Percentiles rank a stretch among this genome's conserved stretches.
These are phyloP conservation scores for Heteromyza rotundicornis DNA, from an alignment of 2,888 invertebrate species.

Conservation along the genomic window DNA sequence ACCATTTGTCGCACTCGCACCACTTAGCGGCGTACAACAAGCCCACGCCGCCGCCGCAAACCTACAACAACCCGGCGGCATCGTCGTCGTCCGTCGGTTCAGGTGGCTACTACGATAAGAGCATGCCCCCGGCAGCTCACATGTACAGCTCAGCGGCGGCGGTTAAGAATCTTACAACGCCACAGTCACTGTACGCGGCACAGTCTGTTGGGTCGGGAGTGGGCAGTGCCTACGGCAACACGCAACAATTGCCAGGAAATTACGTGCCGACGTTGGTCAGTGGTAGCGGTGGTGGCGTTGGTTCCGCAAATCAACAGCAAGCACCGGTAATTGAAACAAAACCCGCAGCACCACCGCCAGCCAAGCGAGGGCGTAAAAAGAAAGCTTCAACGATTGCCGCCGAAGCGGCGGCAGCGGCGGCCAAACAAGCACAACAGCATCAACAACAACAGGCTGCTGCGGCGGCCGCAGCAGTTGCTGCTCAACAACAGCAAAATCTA, in stretches of 20 bases:
- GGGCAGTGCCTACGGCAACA: conserved; percentile 43
- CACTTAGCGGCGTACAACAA: conserved; percentile 57
- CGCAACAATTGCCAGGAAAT: conserved; percentile 45
- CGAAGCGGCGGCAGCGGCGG: conserved; percentile 40
- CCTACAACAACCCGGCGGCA: conserved; percentile 54
- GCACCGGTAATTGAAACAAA: not conserved
- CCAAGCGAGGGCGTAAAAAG: conserved; percentile 54
- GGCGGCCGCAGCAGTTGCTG: conserved; percentile 34
- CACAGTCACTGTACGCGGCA: conserved; percentile 28
- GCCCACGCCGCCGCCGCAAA: conserved; percentile 50
- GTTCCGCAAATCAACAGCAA: conserved; percentile 21
- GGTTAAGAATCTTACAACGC: conserved; percentile 40
- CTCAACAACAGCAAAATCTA: conserved; percentile 40
- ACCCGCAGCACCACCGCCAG: conserved; percentile 34
- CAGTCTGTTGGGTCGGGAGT: not conserved
- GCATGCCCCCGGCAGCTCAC: conserved; percentile 68
- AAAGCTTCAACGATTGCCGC: conserved; percentile 51
- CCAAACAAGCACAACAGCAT: conserved; percentile 32
- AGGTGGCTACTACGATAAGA: conserved; percentile 66
- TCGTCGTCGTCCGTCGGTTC: conserved; percentile 36
- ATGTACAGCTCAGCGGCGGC: conserved; percentile 64
- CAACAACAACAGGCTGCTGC: conserved; percentile 41
- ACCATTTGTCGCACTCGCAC: conserved; percentile 55
- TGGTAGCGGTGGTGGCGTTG: conserved; percentile 32
- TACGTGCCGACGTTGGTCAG: conserved; percentile 35